These are phyloP conservation scores for Sitta europaea DNA, from an alignment of 2,113 vertebrate species.

Conservation along the genomic window DNA sequence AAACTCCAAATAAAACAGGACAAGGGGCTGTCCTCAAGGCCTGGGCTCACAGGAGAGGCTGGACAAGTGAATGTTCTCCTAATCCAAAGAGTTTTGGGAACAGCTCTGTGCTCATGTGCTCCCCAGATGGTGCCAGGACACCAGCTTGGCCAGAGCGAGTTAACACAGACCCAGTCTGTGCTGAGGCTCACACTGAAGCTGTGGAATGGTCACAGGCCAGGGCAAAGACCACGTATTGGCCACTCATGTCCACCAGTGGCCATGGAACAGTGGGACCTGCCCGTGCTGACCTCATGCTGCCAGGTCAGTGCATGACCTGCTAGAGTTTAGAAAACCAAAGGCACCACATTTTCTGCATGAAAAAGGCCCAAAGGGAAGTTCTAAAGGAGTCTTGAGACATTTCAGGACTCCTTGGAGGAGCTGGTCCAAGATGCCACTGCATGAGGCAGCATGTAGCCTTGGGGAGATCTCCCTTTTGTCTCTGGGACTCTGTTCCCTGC, in stretches of 20 bases:
- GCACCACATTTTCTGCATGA: background rate
- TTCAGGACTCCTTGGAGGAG: background rate
- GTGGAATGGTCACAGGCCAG: background rate
- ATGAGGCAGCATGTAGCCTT: background rate
- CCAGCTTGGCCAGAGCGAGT: background rate
- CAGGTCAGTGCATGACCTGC: background rate
- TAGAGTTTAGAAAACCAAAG: background rate
- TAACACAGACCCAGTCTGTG: background rate
- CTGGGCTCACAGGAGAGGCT: background rate
- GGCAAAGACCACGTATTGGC: background rate
- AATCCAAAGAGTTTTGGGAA: background rate
- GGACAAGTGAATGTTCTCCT: background rate
- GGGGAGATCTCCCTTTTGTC: background rate
- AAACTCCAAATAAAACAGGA: background rate
- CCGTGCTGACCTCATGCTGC: background rate
- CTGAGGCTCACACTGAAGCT: background rate
- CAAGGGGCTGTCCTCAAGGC: accelerated
- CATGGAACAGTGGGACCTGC: background rate
- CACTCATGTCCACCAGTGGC: background rate
- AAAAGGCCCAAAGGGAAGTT: background rate
- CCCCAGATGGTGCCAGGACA: background rate
- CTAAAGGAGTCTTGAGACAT: background rate
- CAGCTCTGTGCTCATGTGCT: accelerated
- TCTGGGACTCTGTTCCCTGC: background rate
- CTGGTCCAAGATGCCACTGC: background rate